These are phyloP conservation scores for Amphibalanus amphitrite DNA, from an alignment of 1,140 invertebrate species.

Conservation along the genomic window DNA sequence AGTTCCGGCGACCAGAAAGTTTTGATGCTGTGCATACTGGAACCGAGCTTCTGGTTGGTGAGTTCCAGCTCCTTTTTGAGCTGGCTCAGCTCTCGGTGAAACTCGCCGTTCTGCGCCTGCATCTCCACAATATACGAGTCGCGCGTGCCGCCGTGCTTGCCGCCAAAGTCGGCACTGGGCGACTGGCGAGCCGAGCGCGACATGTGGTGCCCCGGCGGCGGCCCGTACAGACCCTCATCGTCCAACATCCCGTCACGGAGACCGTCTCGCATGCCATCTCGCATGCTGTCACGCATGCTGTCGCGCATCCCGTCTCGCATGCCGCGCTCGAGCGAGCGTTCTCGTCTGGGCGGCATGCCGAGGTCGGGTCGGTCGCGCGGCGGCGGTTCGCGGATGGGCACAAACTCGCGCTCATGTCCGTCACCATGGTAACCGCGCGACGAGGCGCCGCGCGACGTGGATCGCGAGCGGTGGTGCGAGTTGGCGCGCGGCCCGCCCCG, in stretches of 20 bases:
- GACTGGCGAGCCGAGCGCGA: constrained; percentile 34
- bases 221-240: constrained; percentile 51
- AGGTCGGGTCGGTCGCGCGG: constrained; percentile 26
- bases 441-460: constrained; percentile 28
- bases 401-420: constrained; percentile 46
- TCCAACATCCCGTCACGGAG: constrained; percentile 34
- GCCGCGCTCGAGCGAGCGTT: constrained; percentile 17
- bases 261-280: constrained; percentile 28
- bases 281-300: constrained; percentile 18
- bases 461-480: constrained; percentile 23
- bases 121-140: constrained; percentile 69
- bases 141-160: constrained; percentile 16
- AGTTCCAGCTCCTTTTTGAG: constrained; percentile 91
- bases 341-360: constrained; percentile 23
- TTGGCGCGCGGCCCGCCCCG: constrained; percentile 36
- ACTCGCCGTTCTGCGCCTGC: constrained; percentile 83
- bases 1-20: constrained; percentile 99
- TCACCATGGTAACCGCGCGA: constrained; percentile 48
- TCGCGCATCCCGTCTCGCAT: constrained; percentile 28
- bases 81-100: constrained; percentile 89
- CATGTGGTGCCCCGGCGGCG: constrained; percentile 24
- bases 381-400: constrained; percentile 51
- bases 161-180: constrained; percentile 37
- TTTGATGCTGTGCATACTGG: constrained; percentile 98
- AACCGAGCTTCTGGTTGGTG: constrained; percentile 93